Evolutionary conservation across 2,113 vertebrate genomes (phyloP).

Genomic region (Heterotis niloticus): DNA sequence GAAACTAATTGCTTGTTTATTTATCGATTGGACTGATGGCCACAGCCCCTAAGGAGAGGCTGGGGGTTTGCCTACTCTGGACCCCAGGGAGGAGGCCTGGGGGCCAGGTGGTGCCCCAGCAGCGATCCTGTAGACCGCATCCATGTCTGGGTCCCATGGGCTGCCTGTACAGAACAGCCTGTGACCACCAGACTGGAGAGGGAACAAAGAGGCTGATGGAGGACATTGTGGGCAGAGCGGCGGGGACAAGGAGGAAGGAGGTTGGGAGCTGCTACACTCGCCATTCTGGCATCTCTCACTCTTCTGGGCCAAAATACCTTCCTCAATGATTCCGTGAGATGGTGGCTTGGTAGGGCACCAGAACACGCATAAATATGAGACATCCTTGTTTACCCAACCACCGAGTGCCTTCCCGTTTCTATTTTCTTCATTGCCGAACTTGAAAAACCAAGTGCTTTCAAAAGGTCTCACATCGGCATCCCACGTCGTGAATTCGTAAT

Average conservation of each 20-base stretch:
- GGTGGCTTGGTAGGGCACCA: slow-evolving; percentile 13
- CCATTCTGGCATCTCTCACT: not conserved
- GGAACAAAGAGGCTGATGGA: slow-evolving; percentile 15
- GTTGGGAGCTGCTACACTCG: not conserved
- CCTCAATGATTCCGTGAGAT: not conserved
- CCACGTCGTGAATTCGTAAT: not conserved
- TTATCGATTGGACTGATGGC: not conserved
- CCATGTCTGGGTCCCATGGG: not conserved
- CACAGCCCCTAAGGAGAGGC: not conserved
- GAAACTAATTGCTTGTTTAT: not conserved
- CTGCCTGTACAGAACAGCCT: not conserved
- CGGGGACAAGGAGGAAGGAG: not conserved
- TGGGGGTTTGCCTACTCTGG: too few relatives aligned
- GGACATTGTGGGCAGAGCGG: not conserved
- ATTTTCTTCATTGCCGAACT: slow-evolving; percentile 23
- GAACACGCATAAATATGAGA: not conserved
- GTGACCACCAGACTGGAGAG: slow-evolving; percentile 19
- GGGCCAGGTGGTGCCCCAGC: not conserved
- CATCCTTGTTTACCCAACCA: not conserved
- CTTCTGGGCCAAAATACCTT: not conserved
- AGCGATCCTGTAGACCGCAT: not conserved
- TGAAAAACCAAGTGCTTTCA: slow-evolving; percentile 35
- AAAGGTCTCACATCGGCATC: slow-evolving; percentile 6
- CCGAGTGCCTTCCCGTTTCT: not conserved
- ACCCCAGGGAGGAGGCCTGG: not conserved